Base-by-base conservation (phyloP, 2,888 invertebrate genomes). In the Antheraea assamensis region DNA sequence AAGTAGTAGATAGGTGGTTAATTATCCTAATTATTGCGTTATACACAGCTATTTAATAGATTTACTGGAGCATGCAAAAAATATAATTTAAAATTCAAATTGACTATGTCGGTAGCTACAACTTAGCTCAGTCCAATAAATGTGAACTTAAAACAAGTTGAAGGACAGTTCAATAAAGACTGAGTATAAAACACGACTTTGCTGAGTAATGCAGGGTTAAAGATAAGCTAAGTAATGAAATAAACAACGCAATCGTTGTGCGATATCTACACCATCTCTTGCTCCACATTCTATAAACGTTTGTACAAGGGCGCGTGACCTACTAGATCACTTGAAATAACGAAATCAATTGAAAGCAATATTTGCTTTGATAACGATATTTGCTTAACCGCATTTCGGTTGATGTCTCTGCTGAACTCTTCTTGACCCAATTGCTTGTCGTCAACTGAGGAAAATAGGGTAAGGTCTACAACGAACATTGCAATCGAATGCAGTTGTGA, bases 251-350 rank as follows among this genome's bases (percentile, higher is more conserved):
- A 74, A 74, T 77, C 78, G 76, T 74, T 76, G 75, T 76, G 70
- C 42, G 21, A 31, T 73, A 49, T 68, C 47, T 71, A 35, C 73
- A 74, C 76, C 82, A 77, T 74, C 73, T 71, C 75, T 68, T 83
- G 82, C 77, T 82, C 83, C 74, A 83, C 80, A 83, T 86, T 86
- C 75, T 74, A 75, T 79, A 75, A 79, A 80, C 74, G 80, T 78
- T 81, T 79, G 74, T 61, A 82, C 86, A 87, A 86, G 84, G 86
- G 79, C 85, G 76, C 71, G 73, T 75, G 78, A 80, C 79, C 75
- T 79, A 79, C 76, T 72, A 70, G 30, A 47, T 66, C 30, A 55
- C 73, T 76, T 75, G 76, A 71, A 78, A 77, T 73, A 76, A 74
- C 66, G 72, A 74, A 78, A 73, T 73, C 75, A 79, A 78, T 78